Evolutionary conservation across 1,140 invertebrate genomes (phyloP), one percentile per base, ranked within the genome.

Genomic region (Venturia canescens): DNA sequence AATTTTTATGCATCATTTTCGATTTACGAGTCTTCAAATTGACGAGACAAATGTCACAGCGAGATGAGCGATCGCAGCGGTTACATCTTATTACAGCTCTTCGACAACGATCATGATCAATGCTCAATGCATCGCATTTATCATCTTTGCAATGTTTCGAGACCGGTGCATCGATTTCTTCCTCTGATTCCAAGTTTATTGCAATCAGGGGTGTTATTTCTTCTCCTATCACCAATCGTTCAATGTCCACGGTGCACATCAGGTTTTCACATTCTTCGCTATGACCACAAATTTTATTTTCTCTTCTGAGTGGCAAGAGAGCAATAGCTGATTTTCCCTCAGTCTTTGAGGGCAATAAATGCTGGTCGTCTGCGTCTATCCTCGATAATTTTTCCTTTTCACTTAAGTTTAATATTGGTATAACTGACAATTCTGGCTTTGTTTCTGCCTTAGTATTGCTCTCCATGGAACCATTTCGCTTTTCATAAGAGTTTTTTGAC

Each of bases 41-140:
- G 1, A 85, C 79, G 3, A 86, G 87, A 78, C 91, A 92, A 70
- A 91, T 89, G 67, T 92, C 91, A 44, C 91, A 92, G 6, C 48
- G 71, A 5, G 79, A 84, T 1, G 78, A 78, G 38, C 78, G 82
- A 71, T 91, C 88, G 31, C 84, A 89, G 2, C 83, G 86, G 31
- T 91, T 50, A 6, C 91, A 79, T 57, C 82, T 66, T 29, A 91
- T 80, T 5, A 79, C n/a, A 7, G 86, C 88, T 44, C 86, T 85
- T n/a, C 89, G 87, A 82, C 91, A 91, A 50, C 86, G 81, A 83
- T 91, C 79, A 79, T 92, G 90, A 44, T 92, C 90, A 27, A 91
- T 90, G 48, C 87, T 91, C 0, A 91, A 78, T 3, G 91, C 87
- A 71, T 92, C 91, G 50, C 90, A 91, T 7, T 76, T 77, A 6